Percentiles rank a stretch among this genome's conserved stretches.
Conservation (phyloP, 1,140 invertebrate genomes). For the Drosophila gunungcola region DNA sequence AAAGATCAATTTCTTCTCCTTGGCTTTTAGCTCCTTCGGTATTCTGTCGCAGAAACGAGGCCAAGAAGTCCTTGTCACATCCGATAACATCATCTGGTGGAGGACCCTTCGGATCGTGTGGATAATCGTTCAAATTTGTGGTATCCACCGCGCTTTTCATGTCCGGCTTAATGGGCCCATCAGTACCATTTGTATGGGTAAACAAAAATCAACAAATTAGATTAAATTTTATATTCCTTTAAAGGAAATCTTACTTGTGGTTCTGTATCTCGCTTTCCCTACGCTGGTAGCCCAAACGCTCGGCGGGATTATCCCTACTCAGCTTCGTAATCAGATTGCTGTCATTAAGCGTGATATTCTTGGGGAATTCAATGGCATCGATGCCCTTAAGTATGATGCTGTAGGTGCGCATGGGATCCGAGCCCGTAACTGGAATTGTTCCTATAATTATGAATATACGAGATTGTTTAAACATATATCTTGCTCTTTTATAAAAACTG, state of each 20-base stretch:
- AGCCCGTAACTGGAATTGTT: conserved; percentile 96
- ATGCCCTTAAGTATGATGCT: conserved; percentile 99
- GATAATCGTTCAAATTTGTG: too few relatives aligned
- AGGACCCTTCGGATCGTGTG: too few relatives aligned
- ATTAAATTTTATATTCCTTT: neutral
- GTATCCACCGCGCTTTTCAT: too few relatives aligned
- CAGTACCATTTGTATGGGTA: too few relatives aligned
- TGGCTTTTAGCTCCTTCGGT: too few relatives aligned
- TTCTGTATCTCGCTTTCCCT: conserved; percentile 95
- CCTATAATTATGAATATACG: conserved; percentile 87
- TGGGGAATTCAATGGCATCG: conserved; percentile 98
- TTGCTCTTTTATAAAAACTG: too few relatives aligned
- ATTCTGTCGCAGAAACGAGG: too few relatives aligned
- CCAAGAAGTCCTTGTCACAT: too few relatives aligned
- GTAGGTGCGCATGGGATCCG: conserved; percentile 99
- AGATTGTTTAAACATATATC: too few relatives aligned
- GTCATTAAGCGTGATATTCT: conserved; percentile 95
- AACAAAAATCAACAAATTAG: neutral
- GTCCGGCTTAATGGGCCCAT: too few relatives aligned
- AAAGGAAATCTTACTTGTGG: conserved; percentile 90
- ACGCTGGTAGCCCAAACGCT: conserved; percentile 97
- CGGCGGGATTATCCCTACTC: conserved; percentile 98
- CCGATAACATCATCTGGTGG: too few relatives aligned
- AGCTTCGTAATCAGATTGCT: conserved; percentile 98
- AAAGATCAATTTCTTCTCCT: too few relatives aligned